phyloP scores from a whole-genome alignment of 2,113 vertebrate species.

The Limnothrissa miodon region DNA sequence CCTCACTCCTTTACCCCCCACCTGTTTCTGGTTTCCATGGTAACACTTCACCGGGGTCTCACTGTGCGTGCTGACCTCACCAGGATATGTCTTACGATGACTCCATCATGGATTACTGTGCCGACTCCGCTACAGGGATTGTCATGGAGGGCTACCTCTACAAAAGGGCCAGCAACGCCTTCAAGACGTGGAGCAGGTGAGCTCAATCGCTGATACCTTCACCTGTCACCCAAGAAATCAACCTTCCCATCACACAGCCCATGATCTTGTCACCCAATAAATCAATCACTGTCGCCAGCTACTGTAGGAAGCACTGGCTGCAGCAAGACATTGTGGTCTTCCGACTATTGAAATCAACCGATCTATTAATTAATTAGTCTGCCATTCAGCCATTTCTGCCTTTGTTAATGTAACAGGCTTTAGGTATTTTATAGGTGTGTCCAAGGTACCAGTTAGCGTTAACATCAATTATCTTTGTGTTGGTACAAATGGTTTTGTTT shows the following conservation, averaged over 20 bases:
- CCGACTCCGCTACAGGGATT: slow-evolving; percentile 75
- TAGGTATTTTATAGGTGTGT: no score
- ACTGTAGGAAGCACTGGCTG: neutral
- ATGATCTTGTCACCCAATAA: neutral
- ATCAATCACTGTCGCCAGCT: neutral
- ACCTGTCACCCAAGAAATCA: neutral
- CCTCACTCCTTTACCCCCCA: no score
- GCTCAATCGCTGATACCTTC: no score
- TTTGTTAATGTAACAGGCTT: neutral
- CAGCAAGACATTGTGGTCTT: neutral
- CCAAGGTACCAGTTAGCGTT: no score
- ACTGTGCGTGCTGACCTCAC: neutral
- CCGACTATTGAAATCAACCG: neutral
- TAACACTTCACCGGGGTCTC: neutral
- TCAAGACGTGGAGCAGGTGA: slow-evolving; percentile 78
- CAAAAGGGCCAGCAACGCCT: slow-evolving; percentile 75
- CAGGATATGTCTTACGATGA: slow-evolving; percentile 76
- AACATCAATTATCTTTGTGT: no score
- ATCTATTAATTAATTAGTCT: neutral
- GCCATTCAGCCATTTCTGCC: neutral
- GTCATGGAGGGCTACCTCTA: slow-evolving; percentile 78
- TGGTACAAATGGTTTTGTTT: no score
- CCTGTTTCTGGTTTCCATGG: neutral
- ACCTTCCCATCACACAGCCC: neutral
- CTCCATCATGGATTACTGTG: slow-evolving; percentile 71